Conservation (phyloP, 2,797 vertebrate species). For the Lepus oiostolus region DNA sequence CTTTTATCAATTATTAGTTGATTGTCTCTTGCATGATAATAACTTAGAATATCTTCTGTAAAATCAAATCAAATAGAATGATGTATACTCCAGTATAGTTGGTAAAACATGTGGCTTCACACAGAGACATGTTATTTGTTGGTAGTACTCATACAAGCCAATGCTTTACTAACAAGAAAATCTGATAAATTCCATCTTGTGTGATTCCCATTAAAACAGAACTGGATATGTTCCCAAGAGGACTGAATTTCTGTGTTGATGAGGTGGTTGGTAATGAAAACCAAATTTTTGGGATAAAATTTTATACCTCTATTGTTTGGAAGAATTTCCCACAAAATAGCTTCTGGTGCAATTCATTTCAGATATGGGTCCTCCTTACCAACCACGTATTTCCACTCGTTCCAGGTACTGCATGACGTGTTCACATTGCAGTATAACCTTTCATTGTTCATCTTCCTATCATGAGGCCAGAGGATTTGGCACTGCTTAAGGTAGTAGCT, state of each 20-base stretch:
- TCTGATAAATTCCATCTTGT: background rate
- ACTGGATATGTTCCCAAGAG: background rate
- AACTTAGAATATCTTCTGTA: background rate
- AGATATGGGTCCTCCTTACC: background rate
- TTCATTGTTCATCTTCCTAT: background rate
- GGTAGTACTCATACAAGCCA: background rate
- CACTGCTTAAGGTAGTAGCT: background rate
- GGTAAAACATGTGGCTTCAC: background rate
- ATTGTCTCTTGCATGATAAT: background rate
- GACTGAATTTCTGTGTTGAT: background rate
- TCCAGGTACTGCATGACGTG: background rate
- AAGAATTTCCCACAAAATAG: background rate
- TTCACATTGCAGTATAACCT: background rate
- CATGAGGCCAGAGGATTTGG: background rate
- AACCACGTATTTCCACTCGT: background rate
- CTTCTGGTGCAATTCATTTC: background rate
- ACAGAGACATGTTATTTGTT: background rate
- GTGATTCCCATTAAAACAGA: background rate
- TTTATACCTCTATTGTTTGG: background rate
- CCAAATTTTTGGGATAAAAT: background rate
- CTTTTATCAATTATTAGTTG: background rate
- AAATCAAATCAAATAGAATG: background rate
- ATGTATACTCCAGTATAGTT: background rate
- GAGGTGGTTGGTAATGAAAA: background rate
- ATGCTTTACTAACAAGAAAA: background rate